These are phyloP conservation scores for Thryonomys swinderianus DNA, from an alignment of 2,113 vertebrate genomes.

Conservation along the genomic window DNA sequence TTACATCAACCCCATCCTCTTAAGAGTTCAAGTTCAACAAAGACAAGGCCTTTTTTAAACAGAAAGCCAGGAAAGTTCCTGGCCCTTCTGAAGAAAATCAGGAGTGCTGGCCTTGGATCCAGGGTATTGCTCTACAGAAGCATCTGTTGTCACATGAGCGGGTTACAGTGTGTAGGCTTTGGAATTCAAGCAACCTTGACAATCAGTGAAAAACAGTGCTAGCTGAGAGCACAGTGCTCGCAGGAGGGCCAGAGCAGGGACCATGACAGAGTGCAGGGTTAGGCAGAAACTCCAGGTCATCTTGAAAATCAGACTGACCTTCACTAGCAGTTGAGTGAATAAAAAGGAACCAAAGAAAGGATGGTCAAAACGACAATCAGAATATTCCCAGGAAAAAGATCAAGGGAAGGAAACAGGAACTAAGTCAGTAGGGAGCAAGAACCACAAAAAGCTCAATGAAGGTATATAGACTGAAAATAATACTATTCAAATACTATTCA, in stretches of 20 bases:
- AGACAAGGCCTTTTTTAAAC: not conserved
- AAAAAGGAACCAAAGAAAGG: not conserved
- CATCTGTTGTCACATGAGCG: not conserved
- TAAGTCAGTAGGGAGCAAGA: not conserved
- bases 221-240: not conserved
- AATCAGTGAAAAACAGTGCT: not conserved
- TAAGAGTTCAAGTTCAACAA: not conserved
- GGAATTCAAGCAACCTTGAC: not conserved
- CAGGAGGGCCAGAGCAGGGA: not conserved
- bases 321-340: not conserved
- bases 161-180: not conserved
- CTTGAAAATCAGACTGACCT: slow-evolving; percentile 1
- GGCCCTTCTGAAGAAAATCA: not conserved
- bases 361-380: not conserved
- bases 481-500: not conserved
- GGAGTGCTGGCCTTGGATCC: not conserved
- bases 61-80: not conserved
- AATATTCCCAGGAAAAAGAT: not conserved
- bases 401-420: not conserved
- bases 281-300: not conserved
- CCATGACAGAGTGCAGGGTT: not conserved
- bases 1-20: not conserved
- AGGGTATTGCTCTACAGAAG: not conserved
- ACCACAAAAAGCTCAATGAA: not conserved
- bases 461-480: not conserved